Conservation (phyloP, 2,797 vertebrate species). For the Yasuhikotakia modesta region DNA sequence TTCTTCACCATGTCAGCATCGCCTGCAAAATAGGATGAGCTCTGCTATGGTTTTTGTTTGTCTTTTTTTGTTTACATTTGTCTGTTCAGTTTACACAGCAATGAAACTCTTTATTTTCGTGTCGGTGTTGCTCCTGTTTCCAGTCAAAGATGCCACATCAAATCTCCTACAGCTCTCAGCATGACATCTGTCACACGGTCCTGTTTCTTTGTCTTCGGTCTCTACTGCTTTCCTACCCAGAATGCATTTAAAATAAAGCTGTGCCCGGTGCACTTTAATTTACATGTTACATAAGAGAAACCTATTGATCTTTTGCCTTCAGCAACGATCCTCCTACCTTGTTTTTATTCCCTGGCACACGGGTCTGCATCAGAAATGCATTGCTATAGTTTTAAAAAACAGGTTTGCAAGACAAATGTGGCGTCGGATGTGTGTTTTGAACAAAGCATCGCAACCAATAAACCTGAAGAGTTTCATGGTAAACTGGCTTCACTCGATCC, state of each 20-base stretch:
- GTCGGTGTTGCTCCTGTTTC: not conserved
- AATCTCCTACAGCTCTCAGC: not conserved
- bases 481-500: slow-evolving; percentile 25
- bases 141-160: not conserved
- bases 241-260: slow-evolving; percentile 43
- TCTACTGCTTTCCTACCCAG: not conserved
- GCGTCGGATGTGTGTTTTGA: not conserved
- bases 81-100: not conserved
- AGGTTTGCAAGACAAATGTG: slow-evolving; percentile 5
- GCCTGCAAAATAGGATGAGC: slow-evolving; percentile 23
- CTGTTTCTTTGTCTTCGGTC: slow-evolving; percentile 3
- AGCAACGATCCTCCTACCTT: slow-evolving; percentile 46
- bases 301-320: slow-evolving; percentile 57
- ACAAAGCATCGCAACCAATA: not conserved
- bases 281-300: slow-evolving; percentile 60
- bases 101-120: not conserved
- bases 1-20: not conserved
- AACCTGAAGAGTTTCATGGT: not conserved
- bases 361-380: not conserved
- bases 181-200: not conserved
- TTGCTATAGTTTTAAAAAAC: not conserved
- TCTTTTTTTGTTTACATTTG: not conserved
- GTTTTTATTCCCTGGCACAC: slow-evolving; percentile 30
- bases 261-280: slow-evolving; percentile 51
- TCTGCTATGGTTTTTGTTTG: not conserved